These are phyloP conservation scores for Acanthosoma haemorrhoidale DNA, from an alignment of 2,888 invertebrate genomes.

Conservation along the genomic window DNA sequence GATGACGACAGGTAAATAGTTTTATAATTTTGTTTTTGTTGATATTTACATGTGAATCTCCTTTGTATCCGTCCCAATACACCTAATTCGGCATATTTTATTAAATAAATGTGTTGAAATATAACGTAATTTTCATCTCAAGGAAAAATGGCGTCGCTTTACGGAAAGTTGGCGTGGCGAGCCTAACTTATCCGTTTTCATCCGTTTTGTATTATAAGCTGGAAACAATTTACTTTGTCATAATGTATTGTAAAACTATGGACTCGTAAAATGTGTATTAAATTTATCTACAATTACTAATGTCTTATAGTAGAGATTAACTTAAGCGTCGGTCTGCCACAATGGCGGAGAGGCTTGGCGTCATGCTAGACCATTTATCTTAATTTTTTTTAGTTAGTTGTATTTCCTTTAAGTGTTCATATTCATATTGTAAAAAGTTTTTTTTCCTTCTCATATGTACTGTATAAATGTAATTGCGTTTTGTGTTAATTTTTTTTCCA, in stretches of 20 bases:
- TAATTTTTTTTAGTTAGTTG: constrained; percentile 21
- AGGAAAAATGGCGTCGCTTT: constrained; percentile 33
- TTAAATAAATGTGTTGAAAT: constrained; percentile 16
- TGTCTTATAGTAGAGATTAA: constrained; percentile 6
- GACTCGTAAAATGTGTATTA: constrained; percentile 15
- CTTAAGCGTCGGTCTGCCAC: constrained; percentile 35
- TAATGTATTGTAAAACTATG: constrained; percentile 9
- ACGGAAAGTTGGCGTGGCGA: constrained; percentile 20
- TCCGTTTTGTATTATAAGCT: constrained; percentile 31
- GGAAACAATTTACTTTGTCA: constrained; percentile 26
- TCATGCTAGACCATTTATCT: neutral
- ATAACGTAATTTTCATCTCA: constrained; percentile 18
- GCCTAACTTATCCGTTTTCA: constrained; percentile 33
- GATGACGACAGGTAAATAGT: constrained; percentile 57
- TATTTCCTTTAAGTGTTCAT: constrained; percentile 20
- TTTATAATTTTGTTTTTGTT: constrained; percentile 11
- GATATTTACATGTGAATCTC: neutral
- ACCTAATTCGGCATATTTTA: constrained; percentile 25
- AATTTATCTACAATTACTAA: neutral
- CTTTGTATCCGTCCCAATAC: constrained; percentile 30
- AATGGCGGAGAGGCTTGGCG: constrained; percentile 31
- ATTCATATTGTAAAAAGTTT: constrained; percentile 18
- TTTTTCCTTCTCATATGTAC: constrained; percentile 21
- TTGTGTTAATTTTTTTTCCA: constrained; percentile 24
- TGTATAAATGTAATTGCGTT: constrained; percentile 13